phyloP scores from a whole-genome alignment of 1,140 invertebrate species.

The Drosophila nebulosa region DNA sequence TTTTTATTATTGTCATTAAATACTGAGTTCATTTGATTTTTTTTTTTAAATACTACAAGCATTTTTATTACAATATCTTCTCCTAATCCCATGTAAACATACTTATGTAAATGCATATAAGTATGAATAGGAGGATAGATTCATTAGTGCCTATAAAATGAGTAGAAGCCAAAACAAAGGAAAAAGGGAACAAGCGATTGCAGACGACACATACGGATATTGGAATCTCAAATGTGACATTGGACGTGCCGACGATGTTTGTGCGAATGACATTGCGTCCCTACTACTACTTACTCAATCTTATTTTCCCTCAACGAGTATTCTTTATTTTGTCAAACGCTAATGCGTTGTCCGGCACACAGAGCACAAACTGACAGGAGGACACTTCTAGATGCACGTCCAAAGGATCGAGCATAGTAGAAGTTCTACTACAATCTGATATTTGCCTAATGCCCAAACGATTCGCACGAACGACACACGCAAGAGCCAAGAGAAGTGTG shows the following conservation, averaged over 20 bases:
- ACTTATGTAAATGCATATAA: neutral
- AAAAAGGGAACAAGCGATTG: conserved; percentile 6
- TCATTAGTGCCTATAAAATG: neutral
- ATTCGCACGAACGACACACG: conserved; percentile 35
- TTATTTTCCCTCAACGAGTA: neutral
- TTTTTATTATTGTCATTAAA: too few species aligned
- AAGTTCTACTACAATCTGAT: conserved; percentile 1
- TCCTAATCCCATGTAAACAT: neutral
- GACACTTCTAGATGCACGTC: conserved; percentile 46
- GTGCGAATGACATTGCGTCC: conserved; percentile 23
- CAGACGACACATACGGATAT: conserved; percentile 35
- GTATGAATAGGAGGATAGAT: too few species aligned
- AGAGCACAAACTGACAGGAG: neutral
- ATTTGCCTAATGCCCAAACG: conserved; percentile 49
- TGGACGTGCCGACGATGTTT: conserved; percentile 28
- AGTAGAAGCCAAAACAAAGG: neutral
- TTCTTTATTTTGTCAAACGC: conserved; percentile 29
- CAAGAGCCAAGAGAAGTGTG: neutral
- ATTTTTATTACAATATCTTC: too few species aligned
- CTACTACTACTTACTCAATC: conserved; percentile 7
- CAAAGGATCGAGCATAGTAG: neutral
- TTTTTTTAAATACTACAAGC: too few species aligned
- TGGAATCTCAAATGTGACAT: conserved; percentile 49
- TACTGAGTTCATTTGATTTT: too few species aligned
- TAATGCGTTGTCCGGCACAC: conserved; percentile 26